Percentiles rank a stretch among this genome's conserved stretches.
These are phyloP conservation scores for Crenichthys baileyi DNA, from an alignment of 2,797 vertebrate genomes.

Conservation along the genomic window DNA sequence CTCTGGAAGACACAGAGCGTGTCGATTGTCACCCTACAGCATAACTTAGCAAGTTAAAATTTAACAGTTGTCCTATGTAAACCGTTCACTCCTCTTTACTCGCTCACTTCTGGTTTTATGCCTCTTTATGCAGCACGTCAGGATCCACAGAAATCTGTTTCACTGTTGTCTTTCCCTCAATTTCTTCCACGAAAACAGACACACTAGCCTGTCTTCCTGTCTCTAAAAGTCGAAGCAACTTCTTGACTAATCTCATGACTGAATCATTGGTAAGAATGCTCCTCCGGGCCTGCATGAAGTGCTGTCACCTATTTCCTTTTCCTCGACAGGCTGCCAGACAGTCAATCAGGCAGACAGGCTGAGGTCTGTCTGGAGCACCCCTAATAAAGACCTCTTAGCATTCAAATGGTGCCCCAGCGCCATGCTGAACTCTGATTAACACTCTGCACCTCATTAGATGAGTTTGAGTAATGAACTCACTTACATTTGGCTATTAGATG, in stretches of 20 bases:
- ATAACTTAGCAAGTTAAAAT: conserved; percentile 57
- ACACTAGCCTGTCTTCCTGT: conserved; percentile 27
- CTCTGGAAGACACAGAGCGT: conserved; percentile 31
- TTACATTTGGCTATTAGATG: conserved; percentile 59
- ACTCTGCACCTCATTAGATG: conserved; percentile 65
- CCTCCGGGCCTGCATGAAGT: conserved; percentile 61
- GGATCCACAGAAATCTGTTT: conserved; percentile 5
- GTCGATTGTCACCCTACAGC: conserved; percentile 58
- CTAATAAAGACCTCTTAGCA: conserved; percentile 74
- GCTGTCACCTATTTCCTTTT: conserved; percentile 65
- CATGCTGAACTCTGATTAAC: conserved; percentile 70
- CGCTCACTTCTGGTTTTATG: conserved; percentile 24
- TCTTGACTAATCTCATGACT: conserved; percentile 69
- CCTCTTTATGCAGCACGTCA: conserved; percentile 17
- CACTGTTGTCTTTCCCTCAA: conserved; percentile 4
- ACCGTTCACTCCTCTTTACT: conserved; percentile 46
- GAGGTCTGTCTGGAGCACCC: conserved; percentile 69
- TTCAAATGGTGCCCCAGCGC: conserved; percentile 63
- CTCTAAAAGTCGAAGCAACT: conserved; percentile 60
- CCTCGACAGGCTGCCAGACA: conserved; percentile 68
- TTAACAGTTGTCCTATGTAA: conserved; percentile 49
- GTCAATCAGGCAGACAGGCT: conserved; percentile 68
- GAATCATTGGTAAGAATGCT: conserved; percentile 58
- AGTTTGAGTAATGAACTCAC: conserved; percentile 68
- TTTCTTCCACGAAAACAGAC: background rate